Percentiles rank a stretch among this genome's conserved stretches.
Evolutionary conservation across 1,140 invertebrate species (phyloP).

Genomic region (Anastrepha ludens): DNA sequence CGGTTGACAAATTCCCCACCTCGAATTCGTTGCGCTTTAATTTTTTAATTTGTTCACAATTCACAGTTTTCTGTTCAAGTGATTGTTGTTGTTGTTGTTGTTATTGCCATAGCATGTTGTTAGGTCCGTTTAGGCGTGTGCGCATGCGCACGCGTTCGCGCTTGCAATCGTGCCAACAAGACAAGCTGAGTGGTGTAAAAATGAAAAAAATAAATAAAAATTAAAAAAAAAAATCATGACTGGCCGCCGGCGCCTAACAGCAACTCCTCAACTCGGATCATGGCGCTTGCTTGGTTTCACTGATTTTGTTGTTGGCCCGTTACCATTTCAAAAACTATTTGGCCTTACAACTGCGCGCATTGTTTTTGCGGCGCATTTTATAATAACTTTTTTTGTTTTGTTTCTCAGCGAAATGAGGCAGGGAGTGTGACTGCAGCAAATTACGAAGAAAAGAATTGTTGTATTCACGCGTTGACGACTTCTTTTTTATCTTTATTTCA

Average conservation of each 20-base stretch:
- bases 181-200: background rate
- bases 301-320: conserved; percentile 7
- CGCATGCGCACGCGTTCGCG: conserved; percentile 23
- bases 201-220: background rate
- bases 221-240: background rate
- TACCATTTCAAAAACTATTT: background rate
- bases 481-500: background rate
- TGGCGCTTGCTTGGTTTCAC: conserved; percentile 9
- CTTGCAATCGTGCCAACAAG: conserved; percentile 12
- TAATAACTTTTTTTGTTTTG: background rate
- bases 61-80: background rate
- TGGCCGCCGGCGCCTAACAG: conserved; percentile 35
- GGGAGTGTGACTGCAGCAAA: conserved; percentile 42
- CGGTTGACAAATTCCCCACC: conserved; percentile 46
- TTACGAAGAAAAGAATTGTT: conserved; percentile 46
- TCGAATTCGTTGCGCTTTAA: conserved; percentile 48
- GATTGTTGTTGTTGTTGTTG: conserved; percentile 40
- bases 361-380: background rate
- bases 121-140: conserved; percentile 26
- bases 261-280: background rate
- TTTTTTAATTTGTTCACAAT: conserved; percentile 46
- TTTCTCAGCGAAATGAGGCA: background rate
- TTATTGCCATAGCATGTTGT: conserved; percentile 52
- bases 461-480: conserved; percentile 20
- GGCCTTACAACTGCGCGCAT: background rate